These are phyloP conservation scores for Drosophila mimetica DNA, from an alignment of 2,888 invertebrate genomes.

Conservation along the genomic window DNA sequence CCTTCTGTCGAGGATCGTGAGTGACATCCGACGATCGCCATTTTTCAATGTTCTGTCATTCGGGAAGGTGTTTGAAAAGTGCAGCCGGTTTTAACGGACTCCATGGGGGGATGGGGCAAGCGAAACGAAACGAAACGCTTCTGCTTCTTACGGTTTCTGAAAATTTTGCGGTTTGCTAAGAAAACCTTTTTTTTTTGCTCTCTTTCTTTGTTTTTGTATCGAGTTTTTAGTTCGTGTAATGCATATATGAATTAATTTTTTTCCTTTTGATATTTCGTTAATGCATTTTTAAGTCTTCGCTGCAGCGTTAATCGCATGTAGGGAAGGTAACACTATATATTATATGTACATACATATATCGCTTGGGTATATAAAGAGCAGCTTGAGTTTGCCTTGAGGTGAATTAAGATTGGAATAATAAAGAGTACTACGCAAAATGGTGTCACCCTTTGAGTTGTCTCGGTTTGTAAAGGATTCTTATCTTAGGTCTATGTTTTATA, in stretches of 20 bases:
- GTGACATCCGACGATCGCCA: conserved; percentile 52
- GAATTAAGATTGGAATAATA: background rate
- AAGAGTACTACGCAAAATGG: conserved; percentile 12
- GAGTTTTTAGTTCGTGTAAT: conserved; percentile 57
- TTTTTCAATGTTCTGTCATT: conserved; percentile 41
- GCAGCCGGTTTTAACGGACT: conserved; percentile 52
- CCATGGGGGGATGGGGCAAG: conserved; percentile 1
- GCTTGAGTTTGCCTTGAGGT: conserved; percentile 46
- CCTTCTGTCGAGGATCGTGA: conserved; percentile 24
- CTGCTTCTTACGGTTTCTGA: conserved; percentile 69
- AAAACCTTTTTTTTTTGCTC: conserved; percentile 56
- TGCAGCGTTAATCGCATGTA: conserved; percentile 36
- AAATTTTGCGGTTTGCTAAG: conserved; percentile 74
- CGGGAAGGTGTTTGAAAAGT: conserved; percentile 64
- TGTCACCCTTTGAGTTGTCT: conserved; percentile 7
- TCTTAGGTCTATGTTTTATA: background rate
- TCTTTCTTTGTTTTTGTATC: conserved; percentile 33
- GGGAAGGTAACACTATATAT: conserved; percentile 29
- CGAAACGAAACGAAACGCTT: conserved; percentile 15
- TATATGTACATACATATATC: background rate
- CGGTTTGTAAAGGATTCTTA: background rate
- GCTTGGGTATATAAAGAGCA: background rate
- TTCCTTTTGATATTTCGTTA: conserved; percentile 44
- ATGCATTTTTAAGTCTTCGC: conserved; percentile 76
- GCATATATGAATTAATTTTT: conserved; percentile 64